phyloP scores from a whole-genome alignment of 2,113 vertebrate genomes.

The Lathamus discolor region DNA sequence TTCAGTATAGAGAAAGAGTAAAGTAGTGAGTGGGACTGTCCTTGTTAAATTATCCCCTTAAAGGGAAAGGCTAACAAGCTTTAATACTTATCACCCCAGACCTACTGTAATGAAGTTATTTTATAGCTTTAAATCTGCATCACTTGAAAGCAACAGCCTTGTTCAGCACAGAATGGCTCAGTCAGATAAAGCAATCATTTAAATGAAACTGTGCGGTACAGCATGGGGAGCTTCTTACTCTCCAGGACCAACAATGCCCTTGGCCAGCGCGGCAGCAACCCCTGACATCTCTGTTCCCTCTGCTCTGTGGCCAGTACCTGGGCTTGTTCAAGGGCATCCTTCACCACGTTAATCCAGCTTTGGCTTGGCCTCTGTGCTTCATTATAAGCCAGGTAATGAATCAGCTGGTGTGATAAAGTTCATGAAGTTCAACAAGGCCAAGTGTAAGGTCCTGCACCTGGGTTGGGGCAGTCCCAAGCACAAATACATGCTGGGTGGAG shows the following conservation, averaged over 20 bases:
- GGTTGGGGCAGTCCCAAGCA: not conserved
- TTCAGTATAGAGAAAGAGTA: not conserved
- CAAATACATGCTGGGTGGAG: not conserved
- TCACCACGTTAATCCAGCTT: fast-evolving
- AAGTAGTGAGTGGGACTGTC: not conserved
- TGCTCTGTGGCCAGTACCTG: not conserved
- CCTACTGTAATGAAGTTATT: not conserved
- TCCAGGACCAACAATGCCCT: fast-evolving
- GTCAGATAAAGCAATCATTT: not conserved
- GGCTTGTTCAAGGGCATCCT: not conserved
- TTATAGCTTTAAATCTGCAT: not conserved
- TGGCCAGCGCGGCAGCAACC: fast-evolving
- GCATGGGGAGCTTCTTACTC: fast-evolving
- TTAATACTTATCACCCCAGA: not conserved
- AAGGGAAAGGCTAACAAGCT: not conserved
- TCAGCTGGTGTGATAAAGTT: not conserved
- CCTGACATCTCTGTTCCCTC: not conserved
- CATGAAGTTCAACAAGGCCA: not conserved
- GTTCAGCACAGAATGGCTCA: not conserved
- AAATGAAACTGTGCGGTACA: not conserved
- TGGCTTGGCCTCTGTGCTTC: not conserved
- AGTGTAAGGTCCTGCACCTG: not conserved
- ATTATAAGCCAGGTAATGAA: not conserved
- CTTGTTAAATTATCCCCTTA: not conserved
- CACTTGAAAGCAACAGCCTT: not conserved